Base-by-base conservation (phyloP, 2,888 invertebrate genomes). In the Ichneumon xanthorius region DNA sequence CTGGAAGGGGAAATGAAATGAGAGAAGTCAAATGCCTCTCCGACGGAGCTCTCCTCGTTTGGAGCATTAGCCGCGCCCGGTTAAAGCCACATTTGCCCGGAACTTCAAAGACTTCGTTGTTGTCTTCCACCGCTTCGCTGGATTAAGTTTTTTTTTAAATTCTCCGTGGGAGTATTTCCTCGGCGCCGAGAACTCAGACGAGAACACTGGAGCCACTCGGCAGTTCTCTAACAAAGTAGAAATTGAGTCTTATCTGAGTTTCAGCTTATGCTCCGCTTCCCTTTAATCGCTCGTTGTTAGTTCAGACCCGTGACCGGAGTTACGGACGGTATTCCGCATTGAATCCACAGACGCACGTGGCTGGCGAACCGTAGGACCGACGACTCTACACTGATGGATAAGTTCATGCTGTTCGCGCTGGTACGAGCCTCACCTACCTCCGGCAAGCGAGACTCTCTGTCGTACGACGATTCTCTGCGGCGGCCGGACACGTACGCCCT, bases 401-500 rank as follows among this genome's bases (percentile, higher is more conserved):
- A 45, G 37, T 70, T 58, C 26, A n/a, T 48, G 37, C 30, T 11
- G 53, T 76, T 48, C 45, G 55, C 45, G 19, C 55, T 30, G 30
- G 9, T 37, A 16, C 7, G 33, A 65, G 65, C n/a, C 16, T 48
- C 45, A 5, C 45, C 50, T 33, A 16, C 67, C 19, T 22, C 37
- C 37, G 65, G 16, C 7, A 37, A 50, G 9, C 40, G 53, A 68
- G 68, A 73, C 33, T 68, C 68, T 70, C 45, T 26, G 37, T 58
- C 37, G 63, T 16, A 79, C 65, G 37, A 75, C 53, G 53, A 55
- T 70, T n/a, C 22, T 22, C 14, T 40, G 50, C n/a, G 67, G 7
- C 48, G 9, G 72, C 50, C 58, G 16, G 33, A 68, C 86, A 85
- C 86, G 83, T 82, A 67, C 65, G 78, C 50, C 86, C 80, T 86